Percentiles rank a stretch among this genome's conserved stretches.
Evolutionary conservation across 2,888 invertebrate species (phyloP).

Genomic region (Drosophila pullipes): DNA sequence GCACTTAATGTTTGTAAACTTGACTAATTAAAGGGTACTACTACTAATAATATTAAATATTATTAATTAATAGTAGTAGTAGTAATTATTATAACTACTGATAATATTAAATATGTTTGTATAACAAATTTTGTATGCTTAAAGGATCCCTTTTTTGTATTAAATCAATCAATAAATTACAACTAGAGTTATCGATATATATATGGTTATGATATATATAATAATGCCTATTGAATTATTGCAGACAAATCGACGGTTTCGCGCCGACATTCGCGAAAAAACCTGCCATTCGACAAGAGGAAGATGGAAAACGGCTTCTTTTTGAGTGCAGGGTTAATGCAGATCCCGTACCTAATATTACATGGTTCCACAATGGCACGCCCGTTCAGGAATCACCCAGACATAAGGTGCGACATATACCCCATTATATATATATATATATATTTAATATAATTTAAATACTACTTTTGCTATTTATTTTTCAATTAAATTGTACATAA

Average conservation of each 20-base stretch:
- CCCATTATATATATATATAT: not conserved
- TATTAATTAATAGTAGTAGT: too few relatives aligned
- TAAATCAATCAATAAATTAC: not conserved
- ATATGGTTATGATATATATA: not conserved
- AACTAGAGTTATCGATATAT: not conserved
- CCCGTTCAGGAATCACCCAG: conserved; percentile 93
- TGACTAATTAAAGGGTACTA: not conserved
- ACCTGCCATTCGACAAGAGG: conserved; percentile 98
- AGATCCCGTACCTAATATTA: conserved; percentile 94
- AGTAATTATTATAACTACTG: too few relatives aligned
- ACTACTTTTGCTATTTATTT: too few relatives aligned
- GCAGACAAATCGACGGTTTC: conserved; percentile 98
- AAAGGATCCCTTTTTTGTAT: not conserved
- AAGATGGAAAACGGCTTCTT: conserved; percentile 96
- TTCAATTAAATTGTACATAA: not conserved
- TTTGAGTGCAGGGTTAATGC: conserved; percentile 98
- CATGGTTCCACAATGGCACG: conserved; percentile 95
- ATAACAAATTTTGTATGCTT: not conserved
- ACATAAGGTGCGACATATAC: conserved; percentile 89
- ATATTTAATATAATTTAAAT: too few relatives aligned
- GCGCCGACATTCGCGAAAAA: conserved; percentile 99
- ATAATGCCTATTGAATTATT: conserved; percentile 1
- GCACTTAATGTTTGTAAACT: not conserved
- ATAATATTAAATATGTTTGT: not conserved
- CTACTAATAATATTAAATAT: not conserved